phyloP scores from a whole-genome alignment of 2,797 vertebrate genomes.

The Tadarida brasiliensis region DNA sequence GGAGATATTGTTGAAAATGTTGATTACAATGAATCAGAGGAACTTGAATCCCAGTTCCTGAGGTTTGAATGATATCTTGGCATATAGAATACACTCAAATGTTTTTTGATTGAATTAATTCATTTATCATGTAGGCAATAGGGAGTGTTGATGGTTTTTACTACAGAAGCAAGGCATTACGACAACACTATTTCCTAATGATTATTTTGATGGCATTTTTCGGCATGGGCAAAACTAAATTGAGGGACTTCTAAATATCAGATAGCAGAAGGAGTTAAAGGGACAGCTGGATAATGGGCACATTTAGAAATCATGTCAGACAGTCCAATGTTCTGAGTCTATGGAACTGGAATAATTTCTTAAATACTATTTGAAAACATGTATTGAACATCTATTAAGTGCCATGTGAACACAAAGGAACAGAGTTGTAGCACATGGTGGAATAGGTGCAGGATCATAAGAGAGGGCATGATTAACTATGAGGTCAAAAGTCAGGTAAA shows the following conservation, averaged over 20 bases:
- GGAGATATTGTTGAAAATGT: not conserved
- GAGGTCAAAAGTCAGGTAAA: not conserved
- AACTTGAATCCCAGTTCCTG: not conserved
- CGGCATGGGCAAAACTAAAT: not conserved
- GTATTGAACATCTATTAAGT: not conserved
- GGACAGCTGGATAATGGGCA: not conserved
- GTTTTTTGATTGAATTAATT: not conserved
- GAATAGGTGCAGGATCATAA: not conserved
- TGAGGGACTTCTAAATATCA: not conserved
- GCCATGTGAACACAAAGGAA: not conserved
- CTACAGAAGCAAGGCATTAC: not conserved
- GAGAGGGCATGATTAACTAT: not conserved
- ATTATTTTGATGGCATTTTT: not conserved
- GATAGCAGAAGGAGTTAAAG: not conserved
- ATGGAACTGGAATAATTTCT: conserved; percentile 7
- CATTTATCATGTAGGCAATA: not conserved
- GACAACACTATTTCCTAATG: not conserved
- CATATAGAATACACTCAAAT: not conserved
- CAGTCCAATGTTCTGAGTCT: not conserved
- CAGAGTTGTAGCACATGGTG: not conserved
- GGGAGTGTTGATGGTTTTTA: not conserved
- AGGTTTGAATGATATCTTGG: not conserved
- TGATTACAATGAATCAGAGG: not conserved
- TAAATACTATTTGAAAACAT: not conserved
- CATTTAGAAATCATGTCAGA: not conserved